Percentiles rank a stretch among this genome's conserved stretches.
These are phyloP conservation scores for Empis stercorea DNA, from an alignment of 2,888 invertebrate species.

Conservation along the genomic window DNA sequence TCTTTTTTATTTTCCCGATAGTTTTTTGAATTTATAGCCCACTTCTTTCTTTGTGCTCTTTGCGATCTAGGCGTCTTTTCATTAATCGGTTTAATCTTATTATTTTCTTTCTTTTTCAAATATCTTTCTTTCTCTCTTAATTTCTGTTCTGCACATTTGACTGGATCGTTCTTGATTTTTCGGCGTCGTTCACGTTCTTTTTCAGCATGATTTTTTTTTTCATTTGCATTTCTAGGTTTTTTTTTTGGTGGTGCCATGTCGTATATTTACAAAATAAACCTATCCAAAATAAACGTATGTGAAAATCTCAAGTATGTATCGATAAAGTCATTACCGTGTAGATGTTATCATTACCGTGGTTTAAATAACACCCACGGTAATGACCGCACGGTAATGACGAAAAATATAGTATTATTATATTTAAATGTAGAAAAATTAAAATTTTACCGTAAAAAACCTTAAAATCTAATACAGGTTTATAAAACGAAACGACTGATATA, in stretches of 20 bases:
- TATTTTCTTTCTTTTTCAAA: background rate
- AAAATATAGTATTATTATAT: background rate
- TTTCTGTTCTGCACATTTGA: background rate
- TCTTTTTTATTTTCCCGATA: background rate
- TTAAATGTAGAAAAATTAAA: background rate
- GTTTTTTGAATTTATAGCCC: background rate
- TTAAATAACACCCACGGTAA: background rate
- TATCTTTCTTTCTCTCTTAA: background rate
- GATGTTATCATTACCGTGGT: background rate
- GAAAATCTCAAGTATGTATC: background rate
- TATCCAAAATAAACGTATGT: no score
- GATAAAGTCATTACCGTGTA: background rate
- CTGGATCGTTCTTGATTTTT: background rate
- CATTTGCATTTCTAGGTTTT: background rate
- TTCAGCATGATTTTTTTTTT: background rate
- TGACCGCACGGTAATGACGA: background rate
- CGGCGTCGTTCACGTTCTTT: background rate
- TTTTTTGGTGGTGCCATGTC: background rate
- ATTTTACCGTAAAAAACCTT: background rate
- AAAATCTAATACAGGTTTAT: background rate
- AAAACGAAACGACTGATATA: background rate
- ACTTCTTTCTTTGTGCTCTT: background rate
- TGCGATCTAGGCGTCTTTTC: background rate
- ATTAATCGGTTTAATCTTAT: background rate
- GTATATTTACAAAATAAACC: background rate